A percentile compares a stretch with the other conserved stretches of the same genome.
These are phyloP conservation scores for Ancistrus triradiatus DNA, from an alignment of 2,113 vertebrate genomes.

Conservation along the genomic window DNA sequence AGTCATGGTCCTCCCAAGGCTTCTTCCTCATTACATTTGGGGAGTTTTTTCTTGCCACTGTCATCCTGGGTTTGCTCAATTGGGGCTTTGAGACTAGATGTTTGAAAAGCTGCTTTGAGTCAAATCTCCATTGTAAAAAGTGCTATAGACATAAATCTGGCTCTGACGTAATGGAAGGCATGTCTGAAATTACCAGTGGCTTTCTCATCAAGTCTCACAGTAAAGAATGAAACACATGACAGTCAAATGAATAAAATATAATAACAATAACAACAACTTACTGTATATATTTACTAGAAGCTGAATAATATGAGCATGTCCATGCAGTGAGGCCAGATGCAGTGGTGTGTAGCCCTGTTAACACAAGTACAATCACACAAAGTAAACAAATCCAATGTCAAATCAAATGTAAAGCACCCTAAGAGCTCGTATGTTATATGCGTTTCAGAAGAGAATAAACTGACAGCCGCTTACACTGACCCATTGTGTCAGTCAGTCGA, in stretches of 20 bases:
- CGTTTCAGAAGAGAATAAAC: background rate
- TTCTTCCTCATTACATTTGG: too few species aligned
- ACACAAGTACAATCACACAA: slow-evolving; percentile 14
- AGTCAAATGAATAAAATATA: too few species aligned
- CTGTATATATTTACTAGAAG: slow-evolving; percentile 57
- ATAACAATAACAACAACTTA: slow-evolving; percentile 43
- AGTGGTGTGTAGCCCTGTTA: slow-evolving; percentile 66
- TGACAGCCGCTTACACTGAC: slow-evolving; percentile 26
- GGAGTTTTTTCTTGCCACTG: too few species aligned
- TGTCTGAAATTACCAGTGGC: too few species aligned
- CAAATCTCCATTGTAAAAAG: too few species aligned
- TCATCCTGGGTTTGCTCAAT: too few species aligned
- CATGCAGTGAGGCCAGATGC: slow-evolving; percentile 66
- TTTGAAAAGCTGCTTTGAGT: too few species aligned
- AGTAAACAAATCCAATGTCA: background rate
- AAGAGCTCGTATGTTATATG: background rate
- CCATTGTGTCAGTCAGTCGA: slow-evolving; percentile 32
- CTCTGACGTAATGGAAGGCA: too few species aligned
- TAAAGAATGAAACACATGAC: background rate
- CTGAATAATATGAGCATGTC: slow-evolving; percentile 54
- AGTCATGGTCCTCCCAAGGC: too few species aligned
- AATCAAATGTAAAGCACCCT: background rate
- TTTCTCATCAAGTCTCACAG: background rate
- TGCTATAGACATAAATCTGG: too few species aligned
- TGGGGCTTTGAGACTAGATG: too few species aligned